Base-by-base conservation (phyloP, 2,888 invertebrate genomes). In the Conistra vaccinii region DNA sequence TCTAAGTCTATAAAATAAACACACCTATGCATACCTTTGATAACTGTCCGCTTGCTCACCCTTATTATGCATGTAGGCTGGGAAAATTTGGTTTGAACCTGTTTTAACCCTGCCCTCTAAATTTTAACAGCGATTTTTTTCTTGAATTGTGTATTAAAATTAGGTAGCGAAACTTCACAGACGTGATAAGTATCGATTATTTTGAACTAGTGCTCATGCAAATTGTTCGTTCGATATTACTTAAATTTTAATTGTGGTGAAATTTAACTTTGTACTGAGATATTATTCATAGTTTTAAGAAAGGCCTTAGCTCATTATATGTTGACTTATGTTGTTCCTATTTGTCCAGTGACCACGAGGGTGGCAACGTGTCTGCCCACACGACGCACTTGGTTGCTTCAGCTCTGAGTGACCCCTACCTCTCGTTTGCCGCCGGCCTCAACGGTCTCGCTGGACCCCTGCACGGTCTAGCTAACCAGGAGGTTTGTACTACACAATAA, bases 291-390 rank as follows among this genome's bases (percentile, higher is more conserved):
- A 10, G 20, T 39, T 53, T 35, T 1, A 26, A 17, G 17, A 53
- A 20, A 12, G 17, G 17, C 2, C 1, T 6, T 45, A 5, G 4
- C 29, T 26, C 53, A 0, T 14, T 26, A n/a, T 35, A 35, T 58
- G 23, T 26, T 78, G 53, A 60, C 26, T 57, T 23, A 60, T 57
- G n/a, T 51, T 45, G 6, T 73, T 67, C 68, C 35, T 73, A 83
- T 85, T 85, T 84, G 81, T 83, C n/a, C 93, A 96, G 98, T 96
- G 99, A 99, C 94, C 99, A 99, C 95, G 99, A 99, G 95, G 99
- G 99, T 87, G 99, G 99, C 88, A 99, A 99, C 93, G 99, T 99
- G 10, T 99, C 99, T 14, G 99, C 99, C 4, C 99, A 99, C 95
- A 98, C 99, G 0, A 98, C 98, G 23, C 99, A 99, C 95, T 96